Conservation (phyloP, 2,113 vertebrate genomes). For the Epinephelus moara region DNA sequence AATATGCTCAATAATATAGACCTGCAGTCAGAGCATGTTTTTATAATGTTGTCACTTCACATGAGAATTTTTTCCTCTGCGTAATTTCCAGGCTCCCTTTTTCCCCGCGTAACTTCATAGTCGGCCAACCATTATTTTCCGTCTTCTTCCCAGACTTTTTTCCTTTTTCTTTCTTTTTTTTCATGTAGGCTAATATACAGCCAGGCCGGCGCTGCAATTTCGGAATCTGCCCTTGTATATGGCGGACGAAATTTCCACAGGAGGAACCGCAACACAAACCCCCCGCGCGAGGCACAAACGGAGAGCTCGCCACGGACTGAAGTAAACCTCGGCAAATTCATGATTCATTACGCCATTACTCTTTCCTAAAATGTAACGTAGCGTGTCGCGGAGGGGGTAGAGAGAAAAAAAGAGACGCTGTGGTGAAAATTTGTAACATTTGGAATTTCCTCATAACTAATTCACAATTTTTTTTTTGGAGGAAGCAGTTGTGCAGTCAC, state of each 20-base stretch:
- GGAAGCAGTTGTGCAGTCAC: conserved; percentile 78
- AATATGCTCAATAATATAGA: not conserved
- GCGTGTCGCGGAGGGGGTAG: conserved; percentile 37
- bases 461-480: conserved; percentile 71
- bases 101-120: conserved; percentile 61
- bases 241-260: conserved; percentile 83
- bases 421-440: conserved; percentile 62
- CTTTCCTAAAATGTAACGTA: conserved; percentile 76
- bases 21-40: not conserved
- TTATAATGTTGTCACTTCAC: not conserved
- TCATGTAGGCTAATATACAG: conserved; percentile 73
- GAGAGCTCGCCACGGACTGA: conserved; percentile 56
- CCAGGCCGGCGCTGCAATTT: conserved; percentile 82
- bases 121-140: conserved; percentile 69
- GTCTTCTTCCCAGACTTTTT: conserved; percentile 75
- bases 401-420: conserved; percentile 34
- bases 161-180: conserved; percentile 38
- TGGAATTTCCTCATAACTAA: conserved; percentile 80
- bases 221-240: conserved; percentile 84
- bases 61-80: conserved; percentile 33
- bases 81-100: conserved; percentile 22
- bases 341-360: conserved; percentile 71
- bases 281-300: conserved; percentile 46
- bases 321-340: conserved; percentile 57
- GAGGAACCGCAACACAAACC: conserved; percentile 75